Conservation (phyloP, 92 coral and sea anemone species). For the Muricea muricata region DNA sequence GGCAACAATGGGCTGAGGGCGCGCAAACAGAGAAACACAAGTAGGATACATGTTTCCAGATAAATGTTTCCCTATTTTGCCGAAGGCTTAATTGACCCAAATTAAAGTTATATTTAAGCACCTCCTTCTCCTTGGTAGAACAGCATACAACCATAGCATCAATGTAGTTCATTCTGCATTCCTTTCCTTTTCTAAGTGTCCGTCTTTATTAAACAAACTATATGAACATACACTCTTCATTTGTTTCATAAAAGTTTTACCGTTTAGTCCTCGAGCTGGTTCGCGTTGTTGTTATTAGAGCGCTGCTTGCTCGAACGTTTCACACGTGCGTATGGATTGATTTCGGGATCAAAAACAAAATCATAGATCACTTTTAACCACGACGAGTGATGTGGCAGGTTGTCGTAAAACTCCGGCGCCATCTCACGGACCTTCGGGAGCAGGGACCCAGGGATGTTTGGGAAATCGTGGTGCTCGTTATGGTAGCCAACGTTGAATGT, state of each 20-base stretch:
- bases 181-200: too few relatives aligned
- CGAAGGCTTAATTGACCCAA: too few relatives aligned
- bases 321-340: conserved; percentile 69
- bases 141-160: too few relatives aligned
- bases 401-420: conserved; percentile 71
- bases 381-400: conserved; percentile 67
- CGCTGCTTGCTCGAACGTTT: conserved; percentile 44
- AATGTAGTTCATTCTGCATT: too few relatives aligned
- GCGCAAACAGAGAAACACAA: too few relatives aligned
- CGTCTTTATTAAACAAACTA: background rate
- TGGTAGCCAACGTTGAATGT: conserved; percentile 80
- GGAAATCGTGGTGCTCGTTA: conserved; percentile 82
- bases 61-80: too few relatives aligned
- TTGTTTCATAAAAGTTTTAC: too few relatives aligned
- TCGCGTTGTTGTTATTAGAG: background rate
- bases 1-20: too few relatives aligned
- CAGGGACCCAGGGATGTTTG: conserved; percentile 68
- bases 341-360: conserved; percentile 70
- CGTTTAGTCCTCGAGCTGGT: background rate
- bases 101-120: too few relatives aligned
- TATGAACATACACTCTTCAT: background rate
- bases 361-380: conserved; percentile 71
- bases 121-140: too few relatives aligned
- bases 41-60: too few relatives aligned
- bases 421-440: conserved; percentile 68